Evolutionary conservation across 2,888 invertebrate genomes (phyloP), one percentile per base, ranked within the genome.

Genomic region (Ecliptopera silaceata): DNA sequence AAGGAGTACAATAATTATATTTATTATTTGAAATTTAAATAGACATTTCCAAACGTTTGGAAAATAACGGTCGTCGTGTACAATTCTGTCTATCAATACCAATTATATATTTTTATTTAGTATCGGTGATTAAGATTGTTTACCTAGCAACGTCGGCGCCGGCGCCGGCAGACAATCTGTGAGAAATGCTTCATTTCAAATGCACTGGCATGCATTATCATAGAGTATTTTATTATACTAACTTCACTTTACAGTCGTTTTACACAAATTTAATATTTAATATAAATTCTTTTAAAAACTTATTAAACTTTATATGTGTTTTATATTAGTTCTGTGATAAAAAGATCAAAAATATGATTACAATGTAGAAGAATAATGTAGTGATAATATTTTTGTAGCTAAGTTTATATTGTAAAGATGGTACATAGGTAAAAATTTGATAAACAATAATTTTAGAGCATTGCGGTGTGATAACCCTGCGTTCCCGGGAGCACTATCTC

Each of bases 151-250:
- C 17, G n/a, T n/a, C 17, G 17, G 34, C 63, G 80, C 75, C 73
- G 63, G 29, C 17, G 4, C 18, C 17, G 12, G 42, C 63, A 74
- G 63, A 79, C 77, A 77, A 75, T 77, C 75, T 75, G 80, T 84
- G 82, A 77, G 82, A 84, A 83, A 75, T 75, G 67, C 68, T 69
- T 64, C 66, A 70, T 74, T 76, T 71, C 72, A 76, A 76, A 71
- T 72, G 61, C 65, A 66, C 64, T 68, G 66, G 71, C 60, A 50
- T 47, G 55, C 48, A 61, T 56, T 51, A 45, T 62, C 44, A 41
- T 64, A 44, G 51, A 4, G 56, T 65, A 39, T 71, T 73, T 69
- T 75, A 72, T 71, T 72, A 73, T 75, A 72, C 70, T 74, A 68
- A 71, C 68, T 62, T 62, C 66, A 66, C 52, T 8, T 67, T 65